These are phyloP conservation scores for Drymonia ruficornis DNA, from an alignment of 2,888 invertebrate genomes.

Conservation along the genomic window DNA sequence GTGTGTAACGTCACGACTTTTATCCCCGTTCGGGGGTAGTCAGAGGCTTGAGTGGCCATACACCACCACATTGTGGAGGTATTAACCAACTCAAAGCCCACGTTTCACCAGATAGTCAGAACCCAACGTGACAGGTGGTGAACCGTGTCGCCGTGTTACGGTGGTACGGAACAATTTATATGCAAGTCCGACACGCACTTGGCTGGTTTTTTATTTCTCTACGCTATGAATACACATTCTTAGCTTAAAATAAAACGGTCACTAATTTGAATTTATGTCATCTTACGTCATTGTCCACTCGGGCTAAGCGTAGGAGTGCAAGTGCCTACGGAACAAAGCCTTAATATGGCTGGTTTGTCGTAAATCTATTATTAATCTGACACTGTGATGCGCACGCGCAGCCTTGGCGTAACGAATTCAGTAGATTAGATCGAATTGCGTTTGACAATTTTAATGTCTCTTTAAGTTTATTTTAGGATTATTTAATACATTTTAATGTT, in stretches of 20 bases:
- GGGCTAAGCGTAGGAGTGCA: background rate
- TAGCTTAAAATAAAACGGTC: background rate
- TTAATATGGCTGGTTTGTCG: background rate
- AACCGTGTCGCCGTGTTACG: no score
- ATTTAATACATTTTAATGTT: no score
- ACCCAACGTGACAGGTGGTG: no score
- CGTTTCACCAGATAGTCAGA: no score
- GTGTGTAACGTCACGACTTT: no score
- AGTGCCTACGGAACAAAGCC: constrained; percentile 3
- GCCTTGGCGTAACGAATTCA: background rate
- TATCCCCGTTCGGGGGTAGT: no score
- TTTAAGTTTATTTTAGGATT: background rate
- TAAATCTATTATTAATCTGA: constrained; percentile 3
- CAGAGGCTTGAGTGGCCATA: no score
- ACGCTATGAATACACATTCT: background rate
- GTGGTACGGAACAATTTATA: no score
- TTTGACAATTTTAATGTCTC: background rate
- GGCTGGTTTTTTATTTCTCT: background rate
- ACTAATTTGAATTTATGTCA: background rate
- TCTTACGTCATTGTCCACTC: background rate
- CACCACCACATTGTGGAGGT: no score
- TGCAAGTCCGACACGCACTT: no score
- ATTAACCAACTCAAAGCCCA: no score
- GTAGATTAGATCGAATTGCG: background rate
- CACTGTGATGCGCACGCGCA: constrained; percentile 1